Base-by-base conservation (phyloP, 2,113 vertebrate genomes). In the Istiophorus platypterus region DNA sequence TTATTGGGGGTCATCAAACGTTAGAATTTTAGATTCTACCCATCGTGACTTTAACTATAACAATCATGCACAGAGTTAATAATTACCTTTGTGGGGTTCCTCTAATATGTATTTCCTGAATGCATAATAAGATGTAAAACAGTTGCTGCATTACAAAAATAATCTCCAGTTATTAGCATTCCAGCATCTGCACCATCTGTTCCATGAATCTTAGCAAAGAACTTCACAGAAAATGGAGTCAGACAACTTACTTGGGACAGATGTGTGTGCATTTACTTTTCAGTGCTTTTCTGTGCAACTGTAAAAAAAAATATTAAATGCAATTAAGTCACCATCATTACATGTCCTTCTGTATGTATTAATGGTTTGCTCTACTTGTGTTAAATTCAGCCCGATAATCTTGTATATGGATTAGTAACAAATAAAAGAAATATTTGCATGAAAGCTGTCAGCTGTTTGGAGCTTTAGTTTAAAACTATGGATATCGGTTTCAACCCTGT, bases 131-230 rank as follows among this genome's bases (percentile, higher is more conserved):
- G 26, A 27, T 45, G 42, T 45, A 45, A 45, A 45, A 45, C 15
- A 24, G 24, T 56, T 61, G 31, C 45, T 54, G 72, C 57, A 39
- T 3, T 14, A 54, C 20, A 64, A 65, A 82, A 70, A 59, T 59
- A n/a, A 47, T 68, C 31, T 68, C 20, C 39, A 58, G 14, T 59
- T 72, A 72, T 78, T 61, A 79, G 14, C 70, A 65, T 72, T 20
- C 3, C 24, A 51, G 47, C 62, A 76, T 67, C 49, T 39, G 49
- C 24, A 63, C 64, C 80, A 83, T 81, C 76, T 84, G 74, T 29
- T 86, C 20, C 27, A 7, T 18, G 51, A 9, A 31, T 52, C 20
- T 62, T 64, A 31, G 47, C 29, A 17, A 72, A 64, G 22, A 37
- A 65, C 71, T 75, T 68, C 39, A 42, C 7, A 20, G 15, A 67